Evolutionary conservation across 2,888 invertebrate species (phyloP).

Genomic region (Hanleya hanleyi): DNA sequence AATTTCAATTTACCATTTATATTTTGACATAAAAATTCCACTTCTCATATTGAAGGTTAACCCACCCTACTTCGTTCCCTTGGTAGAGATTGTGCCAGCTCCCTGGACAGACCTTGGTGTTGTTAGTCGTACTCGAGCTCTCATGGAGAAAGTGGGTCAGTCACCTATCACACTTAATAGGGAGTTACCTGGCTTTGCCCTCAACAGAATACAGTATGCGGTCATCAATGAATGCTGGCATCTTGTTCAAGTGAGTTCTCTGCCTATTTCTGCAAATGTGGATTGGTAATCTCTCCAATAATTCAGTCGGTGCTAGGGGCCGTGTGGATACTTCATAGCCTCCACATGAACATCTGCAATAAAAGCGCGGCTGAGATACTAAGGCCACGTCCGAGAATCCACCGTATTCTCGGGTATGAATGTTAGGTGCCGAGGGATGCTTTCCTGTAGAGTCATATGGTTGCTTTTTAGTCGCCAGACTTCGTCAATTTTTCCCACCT

Average conservation of each 20-base stretch:
- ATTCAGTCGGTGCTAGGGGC: no score
- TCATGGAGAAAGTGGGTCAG: constrained; percentile 93
- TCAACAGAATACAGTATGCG: constrained; percentile 97
- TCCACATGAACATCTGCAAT: no score
- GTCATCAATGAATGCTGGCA: constrained; percentile 95
- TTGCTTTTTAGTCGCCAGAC: no score
- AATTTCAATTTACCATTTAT: background rate
- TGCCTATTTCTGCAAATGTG: no score
- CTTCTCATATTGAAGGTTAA: constrained; percentile 79
- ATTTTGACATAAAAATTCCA: background rate
- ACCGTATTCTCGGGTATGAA: no score
- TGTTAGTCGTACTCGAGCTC: constrained; percentile 81
- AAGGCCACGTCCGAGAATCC: no score
- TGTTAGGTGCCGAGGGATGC: no score
- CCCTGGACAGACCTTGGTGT: constrained; percentile 92
- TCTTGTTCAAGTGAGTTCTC: constrained; percentile 80
- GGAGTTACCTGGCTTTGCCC: constrained; percentile 93
- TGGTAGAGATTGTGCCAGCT: constrained; percentile 95
- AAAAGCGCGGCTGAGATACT: no score
- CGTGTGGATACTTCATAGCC: no score
- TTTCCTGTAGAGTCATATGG: no score
- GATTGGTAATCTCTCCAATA: no score
- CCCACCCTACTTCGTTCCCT: constrained; percentile 95
- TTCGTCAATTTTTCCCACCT: no score
- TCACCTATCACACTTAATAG: constrained; percentile 88